phyloP scores from a whole-genome alignment of 1,140 invertebrate species.

The Drosophila sp. region DNA sequence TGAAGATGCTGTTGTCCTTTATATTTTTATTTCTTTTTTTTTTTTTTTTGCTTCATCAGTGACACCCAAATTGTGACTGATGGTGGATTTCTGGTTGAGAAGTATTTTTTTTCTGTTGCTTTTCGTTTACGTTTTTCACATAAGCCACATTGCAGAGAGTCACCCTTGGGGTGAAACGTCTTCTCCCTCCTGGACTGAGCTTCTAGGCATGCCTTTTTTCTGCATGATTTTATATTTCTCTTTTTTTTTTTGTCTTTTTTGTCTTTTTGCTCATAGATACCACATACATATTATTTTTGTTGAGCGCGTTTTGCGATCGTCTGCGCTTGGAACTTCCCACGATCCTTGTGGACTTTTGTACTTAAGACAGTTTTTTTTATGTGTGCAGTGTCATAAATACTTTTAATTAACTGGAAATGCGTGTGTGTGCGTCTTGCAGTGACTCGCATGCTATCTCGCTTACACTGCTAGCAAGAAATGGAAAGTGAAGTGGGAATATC shows the following conservation, averaged over 20 bases:
- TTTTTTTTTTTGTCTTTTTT: slow-evolving; percentile 25
- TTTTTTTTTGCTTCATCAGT: slow-evolving; percentile 10
- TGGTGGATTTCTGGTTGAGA: slow-evolving; percentile 24
- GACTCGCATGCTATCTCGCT: slow-evolving; percentile 27
- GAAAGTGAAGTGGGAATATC: slow-evolving; percentile 36
- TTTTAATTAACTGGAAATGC: slow-evolving; percentile 78
- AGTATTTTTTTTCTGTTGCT: slow-evolving; percentile 49
- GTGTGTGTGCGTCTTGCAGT: slow-evolving; percentile 22
- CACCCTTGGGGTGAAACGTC: slow-evolving; percentile 32
- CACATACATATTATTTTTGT: slow-evolving; percentile 28
- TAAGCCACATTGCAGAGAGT: slow-evolving; percentile 21
- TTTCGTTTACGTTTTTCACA: slow-evolving; percentile 38
- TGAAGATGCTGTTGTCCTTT: slow-evolving; percentile 33
- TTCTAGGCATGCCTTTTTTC: slow-evolving; percentile 39
- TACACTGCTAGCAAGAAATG: slow-evolving; percentile 38
- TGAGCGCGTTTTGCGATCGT: slow-evolving; percentile 50
- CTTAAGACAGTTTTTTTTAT: slow-evolving; percentile 53
- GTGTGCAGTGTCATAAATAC: slow-evolving; percentile 72
- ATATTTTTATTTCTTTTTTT: slow-evolving; percentile 9
- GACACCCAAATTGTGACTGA: slow-evolving; percentile 13
- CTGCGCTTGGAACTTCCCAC: slow-evolving; percentile 70
- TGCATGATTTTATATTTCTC: slow-evolving; percentile 43
- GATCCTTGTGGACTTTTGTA: slow-evolving; percentile 78
- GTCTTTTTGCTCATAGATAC: slow-evolving; percentile 41
- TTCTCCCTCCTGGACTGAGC: slow-evolving; percentile 1